A percentile compares a stretch with the other conserved stretches of the same genome.
These are phyloP conservation scores for Pristionchus mayeri DNA, from an alignment of 2,888 invertebrate genomes.

Conservation along the genomic window DNA sequence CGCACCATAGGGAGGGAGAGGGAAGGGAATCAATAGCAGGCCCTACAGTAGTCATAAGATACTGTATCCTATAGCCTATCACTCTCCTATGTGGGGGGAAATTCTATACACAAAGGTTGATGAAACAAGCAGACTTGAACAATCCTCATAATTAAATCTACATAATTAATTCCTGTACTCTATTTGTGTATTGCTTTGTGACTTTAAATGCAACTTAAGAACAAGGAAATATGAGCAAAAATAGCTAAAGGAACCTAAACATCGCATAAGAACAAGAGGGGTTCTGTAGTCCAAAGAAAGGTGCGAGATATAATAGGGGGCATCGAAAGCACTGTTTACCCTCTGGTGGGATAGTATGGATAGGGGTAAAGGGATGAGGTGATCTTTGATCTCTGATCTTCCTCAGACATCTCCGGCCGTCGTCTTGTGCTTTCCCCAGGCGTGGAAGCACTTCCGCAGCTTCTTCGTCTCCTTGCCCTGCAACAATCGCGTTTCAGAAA, in stretches of 20 bases:
- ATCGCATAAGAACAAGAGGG: neutral
- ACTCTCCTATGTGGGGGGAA: neutral
- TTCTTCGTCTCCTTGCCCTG: constrained; percentile 91
- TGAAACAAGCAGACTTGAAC: neutral
- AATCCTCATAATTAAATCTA: constrained; percentile 20
- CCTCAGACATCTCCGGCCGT: constrained; percentile 79
- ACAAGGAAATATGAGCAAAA: constrained; percentile 7
- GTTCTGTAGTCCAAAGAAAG: constrained; percentile 6
- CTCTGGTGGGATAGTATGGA: neutral
- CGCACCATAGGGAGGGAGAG: neutral
- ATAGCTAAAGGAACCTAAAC: neutral
- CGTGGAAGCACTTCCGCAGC: constrained; percentile 98
- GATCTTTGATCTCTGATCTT: neutral
- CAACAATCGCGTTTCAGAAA: neutral
- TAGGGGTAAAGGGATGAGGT: neutral
- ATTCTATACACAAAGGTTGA: constrained; percentile 6
- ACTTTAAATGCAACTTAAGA: neutral
- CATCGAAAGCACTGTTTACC: neutral
- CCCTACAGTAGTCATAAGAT: too few relatives aligned
- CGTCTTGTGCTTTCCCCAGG: constrained; percentile 92
- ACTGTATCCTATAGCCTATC: neutral
- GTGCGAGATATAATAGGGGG: neutral
- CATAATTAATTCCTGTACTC: constrained; percentile 19
- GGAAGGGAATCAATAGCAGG: neutral
- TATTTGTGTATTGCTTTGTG: constrained; percentile 13